Conservation (phyloP, 2,888 invertebrate species). For the Apodemia hepburni region DNA sequence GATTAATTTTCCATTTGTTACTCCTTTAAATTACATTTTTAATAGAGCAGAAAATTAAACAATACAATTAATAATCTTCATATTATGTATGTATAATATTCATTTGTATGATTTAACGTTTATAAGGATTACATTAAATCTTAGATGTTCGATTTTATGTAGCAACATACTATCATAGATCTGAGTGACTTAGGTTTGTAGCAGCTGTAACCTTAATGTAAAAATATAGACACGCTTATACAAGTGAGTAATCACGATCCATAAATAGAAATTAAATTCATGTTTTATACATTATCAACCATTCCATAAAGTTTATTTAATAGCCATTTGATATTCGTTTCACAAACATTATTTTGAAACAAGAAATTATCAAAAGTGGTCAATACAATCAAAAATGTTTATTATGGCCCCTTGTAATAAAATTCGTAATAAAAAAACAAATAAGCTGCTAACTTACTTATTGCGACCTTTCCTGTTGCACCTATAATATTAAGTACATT, state of each 20-base stretch:
- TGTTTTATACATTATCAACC: conserved; percentile 17
- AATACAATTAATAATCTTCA: no score
- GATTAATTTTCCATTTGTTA: no score
- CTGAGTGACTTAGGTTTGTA: neutral
- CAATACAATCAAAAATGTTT: conserved; percentile 25
- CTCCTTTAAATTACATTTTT: no score
- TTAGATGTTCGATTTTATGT: neutral
- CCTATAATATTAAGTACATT: conserved; percentile 61
- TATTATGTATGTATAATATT: no score
- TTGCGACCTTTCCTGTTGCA: conserved; percentile 5
- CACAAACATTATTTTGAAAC: neutral
- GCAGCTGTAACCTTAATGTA: neutral
- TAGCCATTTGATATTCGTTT: neutral
- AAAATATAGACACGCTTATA: conserved; percentile 19
- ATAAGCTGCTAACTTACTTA: neutral
- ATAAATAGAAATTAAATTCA: conserved; percentile 20
- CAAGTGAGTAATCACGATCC: conserved; percentile 21
- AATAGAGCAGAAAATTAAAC: no score
- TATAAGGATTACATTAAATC: neutral
- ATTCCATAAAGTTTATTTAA: conserved; percentile 23
- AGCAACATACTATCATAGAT: no score
- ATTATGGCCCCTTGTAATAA: neutral
- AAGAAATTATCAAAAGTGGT: neutral
- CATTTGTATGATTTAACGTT: neutral
- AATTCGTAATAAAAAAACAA: no score